Evolutionary conservation across 53 echinoderm and acorn worm genomes (phyloP), one percentile per base, ranked within the genome.

Genomic region (Crossaster papposus): DNA sequence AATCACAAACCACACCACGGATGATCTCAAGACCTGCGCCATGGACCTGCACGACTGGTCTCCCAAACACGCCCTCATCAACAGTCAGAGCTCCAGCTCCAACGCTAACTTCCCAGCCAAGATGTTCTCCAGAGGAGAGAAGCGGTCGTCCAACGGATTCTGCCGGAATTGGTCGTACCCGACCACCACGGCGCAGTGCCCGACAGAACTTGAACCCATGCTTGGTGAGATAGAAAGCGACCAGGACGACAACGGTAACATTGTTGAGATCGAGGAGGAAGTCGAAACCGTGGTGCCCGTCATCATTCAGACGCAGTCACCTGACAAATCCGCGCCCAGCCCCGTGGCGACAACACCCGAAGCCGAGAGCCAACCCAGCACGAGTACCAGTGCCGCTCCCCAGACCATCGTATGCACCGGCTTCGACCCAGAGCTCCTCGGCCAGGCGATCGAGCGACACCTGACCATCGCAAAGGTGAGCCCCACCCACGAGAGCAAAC

Each of bases 401-500:
- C 86, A 68, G 81, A 90, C 76, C 87, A 75, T 75, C 85, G 90
- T 85, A 0, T 81, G 91, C n/a, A 88, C 85, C n/a, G 92, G 80
- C 33, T 92, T 97, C 70, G 98, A 97, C 53, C 94, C 98, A 0
- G 94, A 96, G 84, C 92, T 96, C 12, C 91, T 97, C 58, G 98
- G 98, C 29, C 94, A 97, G 90, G 98, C 98, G 0, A 97, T 97
- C 58, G 98, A 97, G 91, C 80, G 96, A 38, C 95, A 94, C 72
- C 91, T 96, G 28, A 87, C 95, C 20, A 83, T 95, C 72, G 93
- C 94, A 4, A 86, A 90, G 77, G 85, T 84, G 85, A 94, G 94
- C 65, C 94, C 96, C 20, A 94, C 91, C 26, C 89, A 63, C 7
- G 82, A 87, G 37, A 89, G 86, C 29, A 91, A 91, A 79, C 83